These are phyloP conservation scores for Leucoraja ocellata DNA, from an alignment of 2,797 vertebrate genomes.

Conservation along the genomic window DNA sequence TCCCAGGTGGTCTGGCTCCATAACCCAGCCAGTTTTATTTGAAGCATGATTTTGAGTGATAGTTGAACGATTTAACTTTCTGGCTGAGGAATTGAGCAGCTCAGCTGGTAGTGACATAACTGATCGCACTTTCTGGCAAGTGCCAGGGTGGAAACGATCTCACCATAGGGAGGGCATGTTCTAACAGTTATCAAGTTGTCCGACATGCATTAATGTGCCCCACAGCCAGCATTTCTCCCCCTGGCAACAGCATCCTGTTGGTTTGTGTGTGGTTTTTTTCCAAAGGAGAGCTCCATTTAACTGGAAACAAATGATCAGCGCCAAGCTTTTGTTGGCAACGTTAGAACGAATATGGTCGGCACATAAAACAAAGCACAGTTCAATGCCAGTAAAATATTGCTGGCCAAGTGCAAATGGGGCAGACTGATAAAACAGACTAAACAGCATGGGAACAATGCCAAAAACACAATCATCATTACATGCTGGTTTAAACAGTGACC, in stretches of 20 bases:
- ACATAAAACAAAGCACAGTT: not conserved
- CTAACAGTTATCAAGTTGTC: not conserved
- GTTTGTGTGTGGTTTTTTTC: not conserved
- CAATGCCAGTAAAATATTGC: not conserved
- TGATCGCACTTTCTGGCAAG: not conserved
- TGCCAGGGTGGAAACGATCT: not conserved
- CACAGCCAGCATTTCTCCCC: not conserved
- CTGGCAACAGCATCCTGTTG: not conserved
- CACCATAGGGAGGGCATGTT: not conserved
- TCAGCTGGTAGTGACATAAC: slow-evolving; percentile 13
- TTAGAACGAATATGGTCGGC: not conserved
- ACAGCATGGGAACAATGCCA: not conserved
- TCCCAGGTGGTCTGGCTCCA: no score
- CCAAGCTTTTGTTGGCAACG: slow-evolving; percentile 23
- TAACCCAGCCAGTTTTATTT: not conserved
- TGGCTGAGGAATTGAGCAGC: slow-evolving; percentile 11
- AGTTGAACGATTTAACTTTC: not conserved
- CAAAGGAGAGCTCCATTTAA: not conserved
- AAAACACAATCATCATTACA: not conserved
- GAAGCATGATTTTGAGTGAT: not conserved
- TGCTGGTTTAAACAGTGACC: not conserved
- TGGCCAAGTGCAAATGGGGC: not conserved
- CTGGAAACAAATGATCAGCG: not conserved
- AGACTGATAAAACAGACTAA: not conserved
- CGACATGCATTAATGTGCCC: not conserved